phyloP scores from a whole-genome alignment of 2,888 invertebrate genomes.

The Eupithecia subumbrata region DNA sequence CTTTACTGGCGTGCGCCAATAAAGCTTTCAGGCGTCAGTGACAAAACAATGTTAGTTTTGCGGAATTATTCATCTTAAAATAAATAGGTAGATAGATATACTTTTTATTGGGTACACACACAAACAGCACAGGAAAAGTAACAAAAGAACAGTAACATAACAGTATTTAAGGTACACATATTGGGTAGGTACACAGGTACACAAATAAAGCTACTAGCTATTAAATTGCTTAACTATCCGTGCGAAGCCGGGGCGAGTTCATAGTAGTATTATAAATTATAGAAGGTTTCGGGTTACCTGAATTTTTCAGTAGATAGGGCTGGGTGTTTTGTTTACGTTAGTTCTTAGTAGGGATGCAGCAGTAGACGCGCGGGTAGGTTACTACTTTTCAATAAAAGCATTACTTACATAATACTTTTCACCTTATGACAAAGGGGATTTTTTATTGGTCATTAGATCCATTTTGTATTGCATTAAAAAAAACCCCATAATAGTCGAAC shows the following conservation, averaged over 20 bases:
- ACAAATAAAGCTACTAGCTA: too few relatives aligned
- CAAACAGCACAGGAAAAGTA: too few relatives aligned
- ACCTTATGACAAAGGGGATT: background rate
- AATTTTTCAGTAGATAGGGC: background rate
- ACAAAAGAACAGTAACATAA: too few relatives aligned
- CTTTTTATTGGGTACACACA: too few relatives aligned
- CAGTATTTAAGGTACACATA: too few relatives aligned
- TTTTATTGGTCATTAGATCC: background rate
- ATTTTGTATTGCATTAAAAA: background rate
- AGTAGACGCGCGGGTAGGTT: background rate
- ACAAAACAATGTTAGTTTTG: background rate
- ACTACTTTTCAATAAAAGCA: background rate
- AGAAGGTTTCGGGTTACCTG: background rate
- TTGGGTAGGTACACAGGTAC: too few relatives aligned
- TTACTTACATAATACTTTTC: background rate
- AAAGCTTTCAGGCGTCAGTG: background rate
- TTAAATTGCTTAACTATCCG: too few relatives aligned
- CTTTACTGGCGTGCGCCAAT: background rate
- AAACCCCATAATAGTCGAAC: background rate
- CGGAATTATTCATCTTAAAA: too few relatives aligned
- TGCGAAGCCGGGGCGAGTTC: background rate
- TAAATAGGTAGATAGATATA: too few relatives aligned
- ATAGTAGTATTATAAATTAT: background rate
- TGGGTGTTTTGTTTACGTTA: background rate
- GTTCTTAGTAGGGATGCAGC: background rate